Conservation (phyloP, 2,797 vertebrate genomes). For the Ceryle rudis region DNA sequence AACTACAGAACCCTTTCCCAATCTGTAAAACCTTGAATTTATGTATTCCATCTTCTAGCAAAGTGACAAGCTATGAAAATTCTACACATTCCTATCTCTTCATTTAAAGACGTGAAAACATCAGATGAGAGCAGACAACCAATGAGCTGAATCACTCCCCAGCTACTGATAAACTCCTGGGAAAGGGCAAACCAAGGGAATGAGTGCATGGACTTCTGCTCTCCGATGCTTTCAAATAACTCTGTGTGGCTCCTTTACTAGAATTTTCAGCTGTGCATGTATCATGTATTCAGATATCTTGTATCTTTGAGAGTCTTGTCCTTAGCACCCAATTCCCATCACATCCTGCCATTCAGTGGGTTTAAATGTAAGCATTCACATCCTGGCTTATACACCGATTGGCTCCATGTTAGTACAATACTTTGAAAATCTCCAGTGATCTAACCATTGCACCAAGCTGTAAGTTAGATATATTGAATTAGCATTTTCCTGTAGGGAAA, state of each 20-base stretch:
- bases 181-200: background rate
- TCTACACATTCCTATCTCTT: background rate
- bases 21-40: background rate
- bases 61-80: background rate
- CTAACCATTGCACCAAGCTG: background rate
- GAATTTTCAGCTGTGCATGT: background rate
- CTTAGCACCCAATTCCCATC: background rate
- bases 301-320: background rate
- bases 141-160: background rate
- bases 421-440: background rate
- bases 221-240: background rate
- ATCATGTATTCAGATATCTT: background rate
- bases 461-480: background rate
- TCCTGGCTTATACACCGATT: background rate
- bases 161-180: background rate
- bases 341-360: background rate
- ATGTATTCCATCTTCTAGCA: background rate
- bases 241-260: background rate
- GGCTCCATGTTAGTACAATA: background rate
- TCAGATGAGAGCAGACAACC: background rate
- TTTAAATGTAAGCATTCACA: background rate
- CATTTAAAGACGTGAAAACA: background rate
- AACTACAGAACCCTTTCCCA: background rate
- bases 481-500: background rate
- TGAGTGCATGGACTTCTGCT: background rate